A percentile compares a stretch with the other conserved stretches of the same genome.
Evolutionary conservation across 2,888 invertebrate genomes (phyloP).

Genomic region (Phymatocera aterrima): DNA sequence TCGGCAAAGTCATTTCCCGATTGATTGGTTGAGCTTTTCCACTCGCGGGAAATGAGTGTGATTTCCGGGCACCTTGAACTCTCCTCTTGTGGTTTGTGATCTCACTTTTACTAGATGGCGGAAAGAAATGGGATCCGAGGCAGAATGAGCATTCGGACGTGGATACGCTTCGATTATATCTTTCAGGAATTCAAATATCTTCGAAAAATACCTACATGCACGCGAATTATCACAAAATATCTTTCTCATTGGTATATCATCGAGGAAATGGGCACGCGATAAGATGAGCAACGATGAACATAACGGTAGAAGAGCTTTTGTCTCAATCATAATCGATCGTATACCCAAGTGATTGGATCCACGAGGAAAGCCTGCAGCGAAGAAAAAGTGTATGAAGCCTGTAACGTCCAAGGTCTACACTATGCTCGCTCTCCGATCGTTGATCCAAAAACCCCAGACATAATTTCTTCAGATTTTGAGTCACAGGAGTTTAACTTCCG

Average conservation of each 20-base stretch:
- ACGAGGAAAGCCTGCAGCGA: no score
- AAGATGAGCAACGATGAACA: not conserved
- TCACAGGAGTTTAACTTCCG: no score
- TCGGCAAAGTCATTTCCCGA: slow-evolving; percentile 23
- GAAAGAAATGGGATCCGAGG: not conserved
- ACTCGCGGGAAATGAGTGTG: slow-evolving; percentile 29
- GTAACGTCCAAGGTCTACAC: no score
- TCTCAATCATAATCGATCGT: no score
- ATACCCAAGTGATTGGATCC: no score
- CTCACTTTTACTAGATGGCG: not conserved
- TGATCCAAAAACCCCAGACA: no score
- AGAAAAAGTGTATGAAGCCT: no score
- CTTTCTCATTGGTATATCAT: not conserved
- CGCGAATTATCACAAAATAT: slow-evolving; percentile 2
- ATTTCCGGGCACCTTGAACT: slow-evolving; percentile 18
- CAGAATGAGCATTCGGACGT: not conserved
- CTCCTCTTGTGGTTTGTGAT: not conserved
- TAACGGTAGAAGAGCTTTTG: not conserved
- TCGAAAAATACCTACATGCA: not conserved
- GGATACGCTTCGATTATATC: not conserved
- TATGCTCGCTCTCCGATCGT: no score
- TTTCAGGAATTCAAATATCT: not conserved
- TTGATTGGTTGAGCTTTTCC: slow-evolving; percentile 21
- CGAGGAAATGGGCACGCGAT: not conserved
- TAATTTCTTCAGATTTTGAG: no score